Base-by-base conservation (phyloP, 2,888 invertebrate genomes). In the Amphipoea oculea region DNA sequence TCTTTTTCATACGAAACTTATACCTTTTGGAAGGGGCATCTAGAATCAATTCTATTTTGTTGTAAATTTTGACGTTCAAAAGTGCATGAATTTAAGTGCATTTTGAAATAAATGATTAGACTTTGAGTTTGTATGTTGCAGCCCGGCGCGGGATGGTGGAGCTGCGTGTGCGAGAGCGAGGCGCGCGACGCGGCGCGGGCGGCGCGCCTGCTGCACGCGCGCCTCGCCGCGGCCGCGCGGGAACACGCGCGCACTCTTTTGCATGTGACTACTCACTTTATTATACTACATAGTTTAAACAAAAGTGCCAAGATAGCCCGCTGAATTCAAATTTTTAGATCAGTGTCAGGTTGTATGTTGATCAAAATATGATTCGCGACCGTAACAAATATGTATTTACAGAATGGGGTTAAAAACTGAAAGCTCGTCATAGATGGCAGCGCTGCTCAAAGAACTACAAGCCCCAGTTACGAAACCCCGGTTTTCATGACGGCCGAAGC, bases 61-160 rank as follows among this genome's bases (percentile, higher is more conserved):
- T 36, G 36, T 54, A 54, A 36, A 54, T 23, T 1, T 23, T 17
- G 36, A 23, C 23, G 2, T 23, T 51, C 23, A 14, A 20, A 69
- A 36, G 14, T 54, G 36, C 2, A 23, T 14, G 12, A 29, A 17
- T 3, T 36, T 4, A 36, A 63, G 36, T 54, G 23, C 1, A 2
- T 40, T 71, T 57, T 14, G 51, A 54, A 23, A 36, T 14, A 23
- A 36, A 14, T 36, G 0, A 36, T 36, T 20, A 12, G 0, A 48
- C 29, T 9, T 66, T 0, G 51, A 5, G 9, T 36, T 14, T 23
- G 17, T n/a, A n/a, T 5, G 1, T 4, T 20, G 4, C n/a, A 76
- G 72, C 11, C 45, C 7, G 82, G 72, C n/a, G 83, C 45, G 93
- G 95, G 11, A 62, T 96, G 96, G 96, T 95, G 96, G 96, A 86